Base-by-base conservation (phyloP, 2,888 invertebrate genomes). In the Sturmia bella region DNA sequence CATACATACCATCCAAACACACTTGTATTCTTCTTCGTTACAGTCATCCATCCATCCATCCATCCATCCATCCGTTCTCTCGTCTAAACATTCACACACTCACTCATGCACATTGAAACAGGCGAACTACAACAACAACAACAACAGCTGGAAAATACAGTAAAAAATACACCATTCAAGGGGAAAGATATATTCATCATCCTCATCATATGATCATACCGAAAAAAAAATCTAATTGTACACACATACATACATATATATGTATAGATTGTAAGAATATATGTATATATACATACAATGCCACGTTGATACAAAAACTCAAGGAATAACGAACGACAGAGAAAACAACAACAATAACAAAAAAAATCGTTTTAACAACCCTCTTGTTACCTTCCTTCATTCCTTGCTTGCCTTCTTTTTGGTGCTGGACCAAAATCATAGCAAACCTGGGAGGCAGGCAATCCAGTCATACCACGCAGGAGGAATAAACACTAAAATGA, bases 181-280 rank as follows among this genome's bases (percentile, higher is more conserved):
- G 74, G 68, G 54, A 72, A 57, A 59, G 52, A 73, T 73, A 59
- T 79, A 68, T 79, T 73, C 72, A 73, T 66, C 78, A 73, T 66
- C 41, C 69, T 69, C 76, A 37, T 56, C 66, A 57, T 21, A 24
- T 39, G 50, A 66, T 72, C 64, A 59, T 52, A 39, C 17, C 32
- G 2, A 56, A 64, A 56, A 21, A 64, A 13, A 19, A 17, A 17
- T 4, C 12, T 4, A 15, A 2, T 17, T 21, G 0, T 21, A 64
- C 43, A 64, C 21, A 59, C 17, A 57, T 37, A 69, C 69, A 59
- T 21, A 43, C 48, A 39, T n/a, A n/a, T n/a, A n/a, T n/a, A n/a
- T n/a, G n/a, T n/a, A n/a, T n/a, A n/a, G n/a, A n/a, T n/a, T n/a
- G n/a, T n/a, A n/a, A n/a, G n/a, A n/a, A n/a, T 7, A 32, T 32